Base-by-base conservation (phyloP, 2,888 invertebrate genomes). In the Pseudoips prasinana region DNA sequence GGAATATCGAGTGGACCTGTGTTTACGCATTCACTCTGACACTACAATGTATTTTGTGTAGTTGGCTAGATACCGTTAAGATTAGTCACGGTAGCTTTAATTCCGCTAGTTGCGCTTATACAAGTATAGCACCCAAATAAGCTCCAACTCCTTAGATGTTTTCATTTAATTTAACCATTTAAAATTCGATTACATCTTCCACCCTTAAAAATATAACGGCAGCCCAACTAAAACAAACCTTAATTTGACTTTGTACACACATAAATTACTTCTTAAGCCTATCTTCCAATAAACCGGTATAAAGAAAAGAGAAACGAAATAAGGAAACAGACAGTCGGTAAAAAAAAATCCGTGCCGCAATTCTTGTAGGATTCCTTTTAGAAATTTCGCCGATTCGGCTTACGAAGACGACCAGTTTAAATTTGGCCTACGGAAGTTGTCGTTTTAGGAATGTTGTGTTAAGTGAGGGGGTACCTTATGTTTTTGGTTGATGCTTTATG, bases 211-310 rank as follows among this genome's bases (percentile, higher is more conserved):
- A n/a, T n/a, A n/a, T n/a, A n/a, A n/a, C n/a, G n/a, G n/a, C n/a
- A n/a, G n/a, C n/a, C n/a, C 14, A 35, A 44, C 35, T 38, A 40
- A 48, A 50, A 45, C 35, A 49, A 55, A 51, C 46, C 43, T 44
- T 54, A 49, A 61, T 61, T 58, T 49, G 50, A n/a, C n/a, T 56
- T 50, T 43, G 64, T 64, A 71, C 59, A 66, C 68, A 76, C 72
- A 78, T 81, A 79, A 80, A 82, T 81, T 77, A 73, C 67, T 50
- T 60, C 63, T 64, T 72, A 76, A 79, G 68, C 74, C 72, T 44
- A 68, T 63, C 65, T 66, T 64, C 75, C 75, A 80, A 82, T 82
- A 80, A 79, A 75, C 73, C 73, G 60, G 75, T 73, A 74, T 65
- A 72, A 69, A 62, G 63, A 60, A 73, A 68, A 53, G 58, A 51